Base-by-base conservation (phyloP, 1,140 invertebrate genomes). In the Pararge aegeria region DNA sequence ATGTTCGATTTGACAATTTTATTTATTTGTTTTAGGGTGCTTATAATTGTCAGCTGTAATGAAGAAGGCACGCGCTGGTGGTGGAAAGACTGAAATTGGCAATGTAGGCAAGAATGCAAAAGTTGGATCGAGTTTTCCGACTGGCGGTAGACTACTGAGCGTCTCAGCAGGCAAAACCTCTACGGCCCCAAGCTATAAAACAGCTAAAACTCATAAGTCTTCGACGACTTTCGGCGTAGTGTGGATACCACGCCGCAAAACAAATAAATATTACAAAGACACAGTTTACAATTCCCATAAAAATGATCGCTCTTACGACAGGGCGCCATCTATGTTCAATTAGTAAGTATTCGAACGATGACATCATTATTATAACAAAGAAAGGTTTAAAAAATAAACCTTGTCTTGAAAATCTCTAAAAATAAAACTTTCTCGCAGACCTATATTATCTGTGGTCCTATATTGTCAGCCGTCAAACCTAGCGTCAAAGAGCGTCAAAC, bases 301-400 rank as follows among this genome's bases (percentile, higher is more conserved):
- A 44, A 68, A 70, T 52, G 70, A 80, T 6, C 62, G 59, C 2
- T 48, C 66, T 13, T 70, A 68, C 50, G 73, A 83, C 13, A 70
- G 79, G 61, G 61, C 75, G 16, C 83, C 85, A 16, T 76, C 83
- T 50, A 86, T 86, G 80, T 85, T 86, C 34, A 81, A 76, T 55
- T 68, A 73, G 83, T 88, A 67, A 88, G 85, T 86, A 73, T 29
- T 42, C 19, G 30, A 34, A 12, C 27, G 10, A 4, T 27, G 0
- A 27, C 4, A 27, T 27, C 27, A 27, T 27, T 27, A 9, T 7
- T 27, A n/a, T n/a, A n/a, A n/a, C n/a, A n/a, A n/a, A n/a, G n/a
- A n/a, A n/a, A n/a, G n/a, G 24, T 24, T 24, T 24, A 7, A 24
- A 2, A 24, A 4, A 24, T 24, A 24, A 24, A 7, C 24, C 7